Percentiles rank a stretch among this genome's conserved stretches.
These are phyloP conservation scores for Trichogramma dendrolimi DNA, from an alignment of 2,888 invertebrate genomes.

Conservation along the genomic window DNA sequence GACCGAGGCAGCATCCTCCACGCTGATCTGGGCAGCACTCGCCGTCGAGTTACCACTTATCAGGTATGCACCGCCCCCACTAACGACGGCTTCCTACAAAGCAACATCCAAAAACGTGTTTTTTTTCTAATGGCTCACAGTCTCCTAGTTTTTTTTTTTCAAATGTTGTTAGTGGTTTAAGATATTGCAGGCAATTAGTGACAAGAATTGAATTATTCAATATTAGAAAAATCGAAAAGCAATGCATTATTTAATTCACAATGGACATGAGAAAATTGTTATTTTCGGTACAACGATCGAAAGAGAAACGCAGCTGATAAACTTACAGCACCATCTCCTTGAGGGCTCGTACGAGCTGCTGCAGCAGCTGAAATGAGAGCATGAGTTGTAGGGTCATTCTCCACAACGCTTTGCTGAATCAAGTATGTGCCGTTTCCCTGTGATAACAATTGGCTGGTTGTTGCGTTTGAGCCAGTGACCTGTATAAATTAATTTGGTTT, in stretches of 20 bases:
- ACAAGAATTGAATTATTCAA: too few relatives aligned
- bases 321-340: constrained; percentile 66
- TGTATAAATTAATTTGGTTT: constrained; percentile 25
- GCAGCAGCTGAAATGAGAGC: constrained; percentile 56
- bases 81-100: constrained; percentile 52
- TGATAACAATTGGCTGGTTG: constrained; percentile 50
- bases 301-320: background rate
- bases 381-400: constrained; percentile 59
- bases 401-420: constrained; percentile 65
- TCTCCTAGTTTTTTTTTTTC: too few relatives aligned
- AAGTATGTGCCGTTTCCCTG: constrained; percentile 59
- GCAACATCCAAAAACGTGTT: constrained; percentile 33
- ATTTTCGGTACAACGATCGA: too few relatives aligned
- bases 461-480: constrained; percentile 49
- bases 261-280: too few relatives aligned
- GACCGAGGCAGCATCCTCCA: constrained; percentile 56
- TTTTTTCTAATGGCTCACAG: too few relatives aligned
- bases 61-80: constrained; percentile 54
- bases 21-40: constrained; percentile 49
- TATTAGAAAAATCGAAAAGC: too few relatives aligned
- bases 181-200: too few relatives aligned
- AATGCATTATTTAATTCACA: too few relatives aligned
- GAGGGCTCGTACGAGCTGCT: constrained; percentile 63
- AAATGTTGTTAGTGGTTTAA: too few relatives aligned
- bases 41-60: constrained; percentile 54